These are phyloP conservation scores for Miltochrista miniata DNA, from an alignment of 2,888 invertebrate genomes.

Conservation along the genomic window DNA sequence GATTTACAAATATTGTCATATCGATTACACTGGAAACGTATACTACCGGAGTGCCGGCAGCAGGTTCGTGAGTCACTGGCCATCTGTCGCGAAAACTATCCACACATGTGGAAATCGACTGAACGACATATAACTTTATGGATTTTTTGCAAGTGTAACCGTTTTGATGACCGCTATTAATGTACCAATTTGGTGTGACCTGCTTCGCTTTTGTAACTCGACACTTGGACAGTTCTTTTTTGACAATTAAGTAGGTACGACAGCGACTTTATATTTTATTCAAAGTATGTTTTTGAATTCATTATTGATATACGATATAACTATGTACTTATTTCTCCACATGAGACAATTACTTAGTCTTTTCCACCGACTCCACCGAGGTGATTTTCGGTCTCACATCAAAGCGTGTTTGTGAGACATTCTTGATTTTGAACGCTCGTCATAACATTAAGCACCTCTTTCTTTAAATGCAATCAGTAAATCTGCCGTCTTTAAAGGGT, in stretches of 20 bases:
- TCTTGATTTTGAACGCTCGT: constrained; percentile 56
- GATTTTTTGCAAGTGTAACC: constrained; percentile 51
- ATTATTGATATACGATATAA: no score
- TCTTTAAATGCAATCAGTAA: constrained; percentile 64
- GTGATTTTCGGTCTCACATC: constrained; percentile 16
- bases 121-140: constrained; percentile 58
- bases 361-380: no score
- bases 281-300: no score
- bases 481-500: constrained; percentile 70
- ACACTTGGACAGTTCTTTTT: constrained; percentile 42
- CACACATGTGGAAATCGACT: constrained; percentile 70
- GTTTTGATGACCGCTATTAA: constrained; percentile 59
- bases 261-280: no score
- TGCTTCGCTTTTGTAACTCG: constrained; percentile 57
- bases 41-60: constrained; percentile 51
- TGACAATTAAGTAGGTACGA: no score
- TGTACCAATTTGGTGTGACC: constrained; percentile 60
- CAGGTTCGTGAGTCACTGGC: constrained; percentile 78
- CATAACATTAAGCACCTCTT: constrained; percentile 50
- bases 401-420: constrained; percentile 28
- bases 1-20: constrained; percentile 63
- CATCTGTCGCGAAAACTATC: constrained; percentile 80
- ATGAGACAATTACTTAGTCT: constrained; percentile 17
- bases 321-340: neutral
- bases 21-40: constrained; percentile 68